phyloP scores from a whole-genome alignment of 2,797 vertebrate species.

The Argya squamiceps region DNA sequence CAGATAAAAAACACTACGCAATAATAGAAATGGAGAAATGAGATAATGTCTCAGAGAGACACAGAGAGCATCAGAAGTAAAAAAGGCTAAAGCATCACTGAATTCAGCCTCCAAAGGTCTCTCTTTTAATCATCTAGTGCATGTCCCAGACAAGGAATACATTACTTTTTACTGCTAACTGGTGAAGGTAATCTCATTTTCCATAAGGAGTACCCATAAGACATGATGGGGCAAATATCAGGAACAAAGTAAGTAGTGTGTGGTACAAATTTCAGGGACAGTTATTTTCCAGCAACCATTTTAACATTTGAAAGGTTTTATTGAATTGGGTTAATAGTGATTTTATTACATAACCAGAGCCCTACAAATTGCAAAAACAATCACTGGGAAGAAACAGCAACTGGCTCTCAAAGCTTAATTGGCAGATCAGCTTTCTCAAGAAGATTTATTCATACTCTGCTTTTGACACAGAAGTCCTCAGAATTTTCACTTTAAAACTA shows the following conservation, averaged over 20 bases:
- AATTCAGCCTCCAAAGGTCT: neutral
- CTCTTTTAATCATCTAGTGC: neutral
- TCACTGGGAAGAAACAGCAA: neutral
- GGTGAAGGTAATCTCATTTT: neutral
- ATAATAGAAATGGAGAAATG: neutral
- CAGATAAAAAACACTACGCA: neutral
- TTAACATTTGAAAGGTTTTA: constrained; percentile 1
- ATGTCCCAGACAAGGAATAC: neutral
- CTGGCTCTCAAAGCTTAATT: neutral
- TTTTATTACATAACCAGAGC: neutral
- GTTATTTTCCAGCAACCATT: constrained; percentile 7
- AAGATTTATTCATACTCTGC: neutral
- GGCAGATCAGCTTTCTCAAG: neutral
- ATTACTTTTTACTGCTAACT: constrained; percentile 6
- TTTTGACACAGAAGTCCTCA: neutral
- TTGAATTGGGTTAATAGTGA: neutral
- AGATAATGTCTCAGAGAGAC: neutral
- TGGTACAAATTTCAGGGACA: neutral
- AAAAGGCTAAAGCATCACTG: neutral
- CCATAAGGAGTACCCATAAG: neutral
- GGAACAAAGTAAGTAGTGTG: neutral
- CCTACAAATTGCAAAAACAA: neutral
- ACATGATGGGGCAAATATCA: neutral
- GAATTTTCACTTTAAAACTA: neutral
- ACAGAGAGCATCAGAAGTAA: neutral